Evolutionary conservation across 2,797 vertebrate genomes (phyloP).

Genomic region (Cuculus canorus): DNA sequence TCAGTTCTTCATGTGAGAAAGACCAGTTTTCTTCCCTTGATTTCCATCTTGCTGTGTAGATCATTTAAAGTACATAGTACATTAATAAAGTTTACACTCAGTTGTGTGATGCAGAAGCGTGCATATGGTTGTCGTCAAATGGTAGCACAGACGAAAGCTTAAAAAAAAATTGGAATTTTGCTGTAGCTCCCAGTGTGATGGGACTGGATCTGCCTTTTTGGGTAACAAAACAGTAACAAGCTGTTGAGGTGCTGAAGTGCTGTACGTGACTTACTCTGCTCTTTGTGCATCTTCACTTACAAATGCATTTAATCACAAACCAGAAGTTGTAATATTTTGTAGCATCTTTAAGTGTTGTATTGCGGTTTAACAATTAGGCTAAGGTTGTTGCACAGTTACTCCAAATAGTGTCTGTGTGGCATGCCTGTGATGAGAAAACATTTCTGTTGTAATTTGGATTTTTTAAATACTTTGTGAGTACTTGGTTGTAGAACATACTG

Average conservation of each 20-base stretch:
- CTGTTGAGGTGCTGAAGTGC: background rate
- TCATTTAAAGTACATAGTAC: background rate
- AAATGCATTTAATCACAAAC: background rate
- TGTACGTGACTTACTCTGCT: background rate
- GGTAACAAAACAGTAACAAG: background rate
- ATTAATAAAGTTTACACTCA: background rate
- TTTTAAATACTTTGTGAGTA: background rate
- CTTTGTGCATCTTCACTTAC: background rate
- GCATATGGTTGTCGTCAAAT: conserved; percentile 25
- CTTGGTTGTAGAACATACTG: background rate
- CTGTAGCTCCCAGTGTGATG: background rate
- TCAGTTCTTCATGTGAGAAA: background rate
- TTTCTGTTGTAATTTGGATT: background rate
- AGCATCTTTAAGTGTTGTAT: background rate
- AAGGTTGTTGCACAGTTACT: background rate
- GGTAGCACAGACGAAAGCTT: background rate
- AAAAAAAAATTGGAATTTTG: background rate
- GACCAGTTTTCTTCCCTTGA: background rate
- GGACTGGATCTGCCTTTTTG: background rate
- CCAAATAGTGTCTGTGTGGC: background rate
- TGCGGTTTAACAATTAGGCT: background rate
- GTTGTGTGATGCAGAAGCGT: background rate
- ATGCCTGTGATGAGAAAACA: background rate
- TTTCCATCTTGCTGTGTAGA: background rate
- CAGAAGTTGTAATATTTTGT: background rate